A percentile compares a stretch with the other conserved stretches of the same genome.
Conservation (phyloP, 2,797 vertebrate species). For the Sparidentex hasta region DNA sequence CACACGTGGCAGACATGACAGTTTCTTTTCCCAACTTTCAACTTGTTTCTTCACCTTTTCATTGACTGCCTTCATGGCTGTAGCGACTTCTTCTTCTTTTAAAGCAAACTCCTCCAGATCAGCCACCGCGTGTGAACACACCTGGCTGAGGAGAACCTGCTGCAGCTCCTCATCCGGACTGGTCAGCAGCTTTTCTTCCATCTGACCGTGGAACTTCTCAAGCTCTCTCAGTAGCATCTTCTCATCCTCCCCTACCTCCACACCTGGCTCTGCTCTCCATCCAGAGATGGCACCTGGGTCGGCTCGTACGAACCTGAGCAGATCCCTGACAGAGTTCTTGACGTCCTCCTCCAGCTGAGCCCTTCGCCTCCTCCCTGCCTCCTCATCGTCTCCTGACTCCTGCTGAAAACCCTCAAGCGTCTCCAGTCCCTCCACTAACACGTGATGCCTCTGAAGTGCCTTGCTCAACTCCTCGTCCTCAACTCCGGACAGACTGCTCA, state of each 20-base stretch:
- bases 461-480: slow-evolving; percentile 63
- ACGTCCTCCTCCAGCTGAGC: slow-evolving; percentile 62
- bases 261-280: slow-evolving; percentile 55
- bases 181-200: slow-evolving; percentile 84
- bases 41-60: slow-evolving; percentile 74
- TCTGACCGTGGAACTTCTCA: slow-evolving; percentile 78
- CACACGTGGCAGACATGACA: too few species aligned
- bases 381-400: slow-evolving; percentile 10
- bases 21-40: neutral
- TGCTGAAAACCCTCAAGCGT: slow-evolving; percentile 34
- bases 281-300: slow-evolving; percentile 58
- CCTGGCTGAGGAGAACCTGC: slow-evolving; percentile 62
- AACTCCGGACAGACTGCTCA: slow-evolving; percentile 37
- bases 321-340: slow-evolving; percentile 81
- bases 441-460: slow-evolving; percentile 76
- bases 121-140: slow-evolving; percentile 38
- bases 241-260: slow-evolving; percentile 48
- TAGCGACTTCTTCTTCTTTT: slow-evolving; percentile 69
- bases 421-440: slow-evolving; percentile 69
- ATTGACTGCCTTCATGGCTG: slow-evolving; percentile 66
- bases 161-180: slow-evolving; percentile 79
- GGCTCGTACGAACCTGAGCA: slow-evolving; percentile 80
- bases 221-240: slow-evolving; percentile 72
- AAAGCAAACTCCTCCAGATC: slow-evolving; percentile 61
- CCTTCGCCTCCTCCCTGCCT: slow-evolving; percentile 8